These are phyloP conservation scores for Xenopus tropicalis DNA, from an alignment of 2,113 vertebrate species.

Conservation along the genomic window DNA sequence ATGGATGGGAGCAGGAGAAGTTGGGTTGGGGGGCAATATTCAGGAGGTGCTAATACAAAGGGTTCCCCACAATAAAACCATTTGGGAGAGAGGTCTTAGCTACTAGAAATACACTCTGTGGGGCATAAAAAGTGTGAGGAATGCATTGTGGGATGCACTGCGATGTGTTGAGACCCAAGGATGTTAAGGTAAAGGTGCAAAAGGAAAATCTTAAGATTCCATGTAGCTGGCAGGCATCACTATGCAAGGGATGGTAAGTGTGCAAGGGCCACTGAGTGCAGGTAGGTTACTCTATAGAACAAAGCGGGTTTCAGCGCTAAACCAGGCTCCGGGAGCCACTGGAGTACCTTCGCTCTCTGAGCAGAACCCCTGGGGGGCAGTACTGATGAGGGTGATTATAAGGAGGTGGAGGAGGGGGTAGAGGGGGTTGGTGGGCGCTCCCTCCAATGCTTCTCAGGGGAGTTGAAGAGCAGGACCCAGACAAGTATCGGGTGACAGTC, in stretches of 20 bases:
- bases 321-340: conserved; percentile 92
- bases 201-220: neutral
- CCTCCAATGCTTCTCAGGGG: conserved; percentile 69
- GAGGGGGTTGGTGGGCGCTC: conserved; percentile 81
- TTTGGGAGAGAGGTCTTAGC: conserved; percentile 21
- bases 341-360: conserved; percentile 87
- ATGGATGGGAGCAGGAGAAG: neutral
- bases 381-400: conserved; percentile 97
- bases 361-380: conserved; percentile 87
- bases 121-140: conserved; percentile 9
- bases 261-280: conserved; percentile 21
- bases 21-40: neutral
- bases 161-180: neutral
- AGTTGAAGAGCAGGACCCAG: conserved; percentile 83
- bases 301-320: conserved; percentile 63
- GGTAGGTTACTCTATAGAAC: conserved; percentile 54
- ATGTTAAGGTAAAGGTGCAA: neutral
- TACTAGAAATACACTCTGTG: conserved; percentile 34
- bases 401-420: conserved; percentile 89
- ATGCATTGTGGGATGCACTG: neutral
- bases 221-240: neutral
- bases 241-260: neutral
- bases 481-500: conserved; percentile 81
- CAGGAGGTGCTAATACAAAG: conserved; percentile 24
- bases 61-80: conserved; percentile 32